These are phyloP conservation scores for Platyscapa corneri DNA, from an alignment of 1,140 invertebrate genomes.

Conservation along the genomic window DNA sequence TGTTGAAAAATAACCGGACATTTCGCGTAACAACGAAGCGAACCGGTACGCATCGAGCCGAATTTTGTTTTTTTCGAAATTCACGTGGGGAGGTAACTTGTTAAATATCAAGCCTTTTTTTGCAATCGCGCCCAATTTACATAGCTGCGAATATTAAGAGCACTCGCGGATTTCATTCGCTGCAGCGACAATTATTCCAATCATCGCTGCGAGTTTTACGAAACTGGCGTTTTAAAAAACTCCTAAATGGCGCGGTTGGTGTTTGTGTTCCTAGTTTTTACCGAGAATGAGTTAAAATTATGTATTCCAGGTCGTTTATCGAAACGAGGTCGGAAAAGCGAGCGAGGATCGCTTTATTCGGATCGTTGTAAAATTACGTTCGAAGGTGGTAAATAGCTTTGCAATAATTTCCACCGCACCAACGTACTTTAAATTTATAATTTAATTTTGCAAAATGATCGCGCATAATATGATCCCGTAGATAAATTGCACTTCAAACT, in stretches of 20 bases:
- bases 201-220: too few relatives aligned
- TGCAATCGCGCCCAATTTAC: background rate
- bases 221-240: too few relatives aligned
- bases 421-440: background rate
- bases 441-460: background rate
- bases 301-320: background rate
- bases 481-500: background rate
- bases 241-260: too few relatives aligned
- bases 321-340: background rate
- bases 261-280: too few relatives aligned
- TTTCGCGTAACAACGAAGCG: conserved; percentile 20
- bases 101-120: conserved; percentile 1
- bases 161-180: background rate
- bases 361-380: background rate
- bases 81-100: background rate
- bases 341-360: too few relatives aligned
- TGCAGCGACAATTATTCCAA: background rate
- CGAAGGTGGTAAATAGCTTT: background rate
- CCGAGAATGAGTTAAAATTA: too few relatives aligned
- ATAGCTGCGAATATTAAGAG: background rate
- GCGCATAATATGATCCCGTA: background rate
- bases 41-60: background rate
- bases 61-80: background rate
- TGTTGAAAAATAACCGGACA: conserved; percentile 30
- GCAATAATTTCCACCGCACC: background rate